Percentiles rank a stretch among this genome's conserved stretches.
Evolutionary conservation across 2,888 invertebrate genomes (phyloP).

Genomic region (Coelinius sp.): DNA sequence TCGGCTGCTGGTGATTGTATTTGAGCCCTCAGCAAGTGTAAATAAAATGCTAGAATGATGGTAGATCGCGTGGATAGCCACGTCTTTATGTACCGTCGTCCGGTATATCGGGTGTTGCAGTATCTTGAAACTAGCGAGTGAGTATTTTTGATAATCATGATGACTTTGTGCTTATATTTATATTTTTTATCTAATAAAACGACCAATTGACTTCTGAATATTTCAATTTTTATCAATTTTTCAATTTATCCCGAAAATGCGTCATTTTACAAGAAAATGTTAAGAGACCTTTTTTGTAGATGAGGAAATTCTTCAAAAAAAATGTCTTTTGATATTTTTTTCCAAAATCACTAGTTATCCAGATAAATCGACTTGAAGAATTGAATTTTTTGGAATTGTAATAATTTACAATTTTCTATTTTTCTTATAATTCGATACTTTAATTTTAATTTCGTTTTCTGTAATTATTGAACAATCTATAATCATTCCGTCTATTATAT

Average conservation of each 20-base stretch:
- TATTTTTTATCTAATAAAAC: too few relatives aligned
- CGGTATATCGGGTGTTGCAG: conserved; percentile 86
- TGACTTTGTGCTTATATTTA: background rate
- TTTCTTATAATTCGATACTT: background rate
- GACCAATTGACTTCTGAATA: too few relatives aligned
- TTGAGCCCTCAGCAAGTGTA: too few relatives aligned
- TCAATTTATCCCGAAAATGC: too few relatives aligned
- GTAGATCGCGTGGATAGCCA: conserved; percentile 86
- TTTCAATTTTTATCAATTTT: too few relatives aligned
- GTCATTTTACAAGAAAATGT: too few relatives aligned
- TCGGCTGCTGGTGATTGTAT: too few relatives aligned
- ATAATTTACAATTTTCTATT: background rate
- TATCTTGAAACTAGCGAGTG: conserved; percentile 82
- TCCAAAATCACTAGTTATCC: too few relatives aligned
- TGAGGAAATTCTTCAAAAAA: too few relatives aligned
- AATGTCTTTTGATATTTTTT: too few relatives aligned
- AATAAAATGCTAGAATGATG: conserved; percentile 71
- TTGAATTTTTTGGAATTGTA: background rate
- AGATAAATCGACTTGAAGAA: too few relatives aligned
- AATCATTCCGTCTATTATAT: background rate
- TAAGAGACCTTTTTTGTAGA: too few relatives aligned
- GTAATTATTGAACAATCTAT: conserved; percentile 27
- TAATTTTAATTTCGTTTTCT: background rate
- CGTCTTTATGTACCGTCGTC: conserved; percentile 83
- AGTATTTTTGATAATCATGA: conserved; percentile 70